These are phyloP conservation scores for Bombylius major DNA, from an alignment of 2,888 invertebrate species.

Conservation along the genomic window DNA sequence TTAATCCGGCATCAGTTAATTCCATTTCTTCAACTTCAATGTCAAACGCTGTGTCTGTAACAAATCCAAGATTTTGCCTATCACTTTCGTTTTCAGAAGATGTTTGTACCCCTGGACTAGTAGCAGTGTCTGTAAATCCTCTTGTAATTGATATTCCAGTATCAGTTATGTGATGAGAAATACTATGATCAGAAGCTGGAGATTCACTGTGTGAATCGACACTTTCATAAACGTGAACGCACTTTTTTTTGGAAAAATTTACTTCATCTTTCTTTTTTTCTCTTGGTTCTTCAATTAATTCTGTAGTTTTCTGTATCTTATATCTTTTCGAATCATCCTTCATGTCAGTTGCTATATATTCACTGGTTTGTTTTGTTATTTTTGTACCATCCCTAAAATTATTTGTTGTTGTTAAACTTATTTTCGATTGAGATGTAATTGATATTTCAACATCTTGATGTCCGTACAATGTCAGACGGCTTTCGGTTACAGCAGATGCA, in stretches of 20 bases:
- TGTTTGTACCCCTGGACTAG: conserved; percentile 36
- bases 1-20: conserved; percentile 42
- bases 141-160: conserved; percentile 43
- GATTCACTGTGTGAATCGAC: conserved; percentile 31
- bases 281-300: conserved; percentile 19
- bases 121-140: conserved; percentile 37
- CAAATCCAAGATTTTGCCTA: conserved; percentile 24
- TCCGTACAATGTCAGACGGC: conserved; percentile 40
- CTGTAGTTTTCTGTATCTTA: conserved; percentile 10
- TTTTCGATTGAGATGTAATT: conserved; percentile 41
- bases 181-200: conserved; percentile 38
- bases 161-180: conserved; percentile 42
- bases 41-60: conserved; percentile 37
- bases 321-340: conserved; percentile 28
- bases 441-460: conserved; percentile 43
- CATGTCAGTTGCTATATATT: conserved; percentile 21
- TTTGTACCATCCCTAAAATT: conserved; percentile 8
- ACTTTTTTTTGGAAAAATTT: conserved; percentile 40
- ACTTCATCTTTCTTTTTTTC: conserved; percentile 40
- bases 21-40: conserved; percentile 40
- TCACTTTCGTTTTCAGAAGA: conserved; percentile 21
- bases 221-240: conserved; percentile 39
- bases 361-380: conserved; percentile 9
- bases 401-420: conserved; percentile 38
- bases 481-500: conserved; percentile 41